Evolutionary conservation across 2,113 vertebrate genomes (phyloP), one percentile per base, ranked within the genome.

Genomic region (Neolamprologus hecqui): DNA sequence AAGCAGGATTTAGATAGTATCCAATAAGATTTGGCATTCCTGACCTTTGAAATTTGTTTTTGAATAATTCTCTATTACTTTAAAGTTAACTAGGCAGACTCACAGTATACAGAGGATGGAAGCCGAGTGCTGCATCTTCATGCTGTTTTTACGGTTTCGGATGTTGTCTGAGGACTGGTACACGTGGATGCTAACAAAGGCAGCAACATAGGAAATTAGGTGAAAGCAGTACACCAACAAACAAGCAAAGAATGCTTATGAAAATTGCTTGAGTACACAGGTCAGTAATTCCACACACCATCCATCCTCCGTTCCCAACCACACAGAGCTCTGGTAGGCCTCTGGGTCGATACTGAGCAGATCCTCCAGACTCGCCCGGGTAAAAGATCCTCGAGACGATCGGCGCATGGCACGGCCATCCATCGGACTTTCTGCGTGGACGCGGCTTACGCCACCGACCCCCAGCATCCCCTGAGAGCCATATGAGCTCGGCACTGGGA

Each of bases 141-240:
- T 97, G 96, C 99, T 99, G 97, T 99, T 99, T 94, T 99, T 99
- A 83, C 99, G 95, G 90, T 99, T 99, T 1, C 99, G 97, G 95
- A 99, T 99, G 95, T 98, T 99, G 95, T 99, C 99, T 0, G 99
- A 99, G 3, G 98, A 99, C 92, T 99, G 99, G 94, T 99, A 99
- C 90, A 99, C 98, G 0, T 99, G 99, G 92, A 99, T 98, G 92
- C 99, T 99, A 94, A 60, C 33, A 81, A 42, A 83, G 51, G 83
- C 47, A 79, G n/a, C 88, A 35, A 26, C 7, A 33, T 3, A 11
- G 15, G 4, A 40, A 17, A 40, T 84, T 17, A 83, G n/a, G 1
- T n/a, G 28, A 77, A 51, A 33, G 73, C 45, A 51, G 73, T 51
- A n/a, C 8, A 13, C 6, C 23, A 45, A 19, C 47, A 73, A 31